These are phyloP conservation scores for Clinocottus analis DNA, from an alignment of 2,113 vertebrate species.

Conservation along the genomic window DNA sequence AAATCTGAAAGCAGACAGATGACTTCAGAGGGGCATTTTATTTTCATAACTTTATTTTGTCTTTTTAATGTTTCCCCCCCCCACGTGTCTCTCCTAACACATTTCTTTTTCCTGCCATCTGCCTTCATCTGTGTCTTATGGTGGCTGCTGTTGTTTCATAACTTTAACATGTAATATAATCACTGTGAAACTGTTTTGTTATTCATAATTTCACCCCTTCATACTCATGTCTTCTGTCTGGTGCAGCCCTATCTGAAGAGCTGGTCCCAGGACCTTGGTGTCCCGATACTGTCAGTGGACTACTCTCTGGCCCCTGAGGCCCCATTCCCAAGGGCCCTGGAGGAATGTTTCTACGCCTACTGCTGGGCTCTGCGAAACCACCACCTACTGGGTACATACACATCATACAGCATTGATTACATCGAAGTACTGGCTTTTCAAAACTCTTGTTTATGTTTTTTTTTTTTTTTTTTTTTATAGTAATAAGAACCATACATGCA, in stretches of 20 bases:
- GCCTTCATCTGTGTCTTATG: conserved; percentile 28
- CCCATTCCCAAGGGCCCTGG: conserved; percentile 91
- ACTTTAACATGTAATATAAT: conserved; percentile 36
- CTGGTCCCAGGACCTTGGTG: conserved; percentile 90
- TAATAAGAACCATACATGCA: neutral
- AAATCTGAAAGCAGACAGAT: conserved; percentile 57
- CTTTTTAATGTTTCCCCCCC: conserved; percentile 16
- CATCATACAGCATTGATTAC: conserved; percentile 21
- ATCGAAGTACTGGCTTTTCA: neutral
- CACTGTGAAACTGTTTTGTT: conserved; percentile 12
- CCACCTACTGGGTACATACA: conserved; percentile 84
- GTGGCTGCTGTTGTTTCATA: conserved; percentile 21
- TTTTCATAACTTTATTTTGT: conserved; percentile 48
- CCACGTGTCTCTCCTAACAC: neutral
- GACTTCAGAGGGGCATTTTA: conserved; percentile 45
- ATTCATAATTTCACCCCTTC: conserved; percentile 22
- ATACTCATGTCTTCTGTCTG: conserved; percentile 29
- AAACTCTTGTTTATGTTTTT: conserved; percentile 4
- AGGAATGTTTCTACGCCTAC: conserved; percentile 94
- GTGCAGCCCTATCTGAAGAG: conserved; percentile 88
- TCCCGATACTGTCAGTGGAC: conserved; percentile 91
- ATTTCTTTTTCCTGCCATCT: conserved; percentile 2
- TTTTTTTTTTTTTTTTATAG: conserved; percentile 7
- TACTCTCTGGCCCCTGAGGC: conserved; percentile 93
- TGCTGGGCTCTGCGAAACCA: conserved; percentile 92